Conservation (phyloP, 2,888 invertebrate species). For the Caenorhabditis macrosperma region DNA sequence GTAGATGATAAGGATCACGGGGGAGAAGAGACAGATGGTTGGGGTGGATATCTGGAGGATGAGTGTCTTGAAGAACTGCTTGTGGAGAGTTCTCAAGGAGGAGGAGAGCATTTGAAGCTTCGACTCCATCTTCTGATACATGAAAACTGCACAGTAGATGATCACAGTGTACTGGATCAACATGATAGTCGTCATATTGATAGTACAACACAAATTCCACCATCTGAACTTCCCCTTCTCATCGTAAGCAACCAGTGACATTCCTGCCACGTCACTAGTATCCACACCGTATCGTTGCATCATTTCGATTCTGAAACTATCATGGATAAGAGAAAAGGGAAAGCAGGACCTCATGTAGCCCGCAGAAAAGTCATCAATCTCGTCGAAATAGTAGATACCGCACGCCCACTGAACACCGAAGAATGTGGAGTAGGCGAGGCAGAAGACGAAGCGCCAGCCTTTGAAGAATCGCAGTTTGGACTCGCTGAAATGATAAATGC, state of each 20-base stretch:
- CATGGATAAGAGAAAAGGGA: too few relatives aligned
- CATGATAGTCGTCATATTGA: slow-evolving; percentile 23
- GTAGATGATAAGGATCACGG: slow-evolving; percentile 14
- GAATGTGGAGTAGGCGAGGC: background rate
- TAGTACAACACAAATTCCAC: background rate
- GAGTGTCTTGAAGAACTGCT: slow-evolving; percentile 36
- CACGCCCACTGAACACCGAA: background rate
- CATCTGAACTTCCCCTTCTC: background rate
- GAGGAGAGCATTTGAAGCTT: slow-evolving; percentile 1
- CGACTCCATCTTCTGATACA: slow-evolving; percentile 13
- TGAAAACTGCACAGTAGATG: slow-evolving; percentile 7
- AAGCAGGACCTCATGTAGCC: background rate
- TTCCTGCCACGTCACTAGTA: slow-evolving; percentile 2
- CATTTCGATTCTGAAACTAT: slow-evolving; percentile 9
- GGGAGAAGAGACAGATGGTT: slow-evolving; percentile 19
- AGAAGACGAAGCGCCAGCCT: background rate
- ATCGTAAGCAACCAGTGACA: slow-evolving; percentile 8
- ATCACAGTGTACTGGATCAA: slow-evolving; percentile 22
- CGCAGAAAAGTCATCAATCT: slow-evolving; percentile 17
- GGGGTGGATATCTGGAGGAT: slow-evolving; percentile 26
- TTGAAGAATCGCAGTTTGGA: background rate
- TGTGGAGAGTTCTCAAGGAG: slow-evolving; percentile 11
- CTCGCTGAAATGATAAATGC: background rate
- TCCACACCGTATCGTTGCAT: slow-evolving; percentile 7
- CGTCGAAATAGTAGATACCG: background rate